Evolutionary conservation across 2,113 vertebrate species (phyloP).

Genomic region (Pionites leucogaster): DNA sequence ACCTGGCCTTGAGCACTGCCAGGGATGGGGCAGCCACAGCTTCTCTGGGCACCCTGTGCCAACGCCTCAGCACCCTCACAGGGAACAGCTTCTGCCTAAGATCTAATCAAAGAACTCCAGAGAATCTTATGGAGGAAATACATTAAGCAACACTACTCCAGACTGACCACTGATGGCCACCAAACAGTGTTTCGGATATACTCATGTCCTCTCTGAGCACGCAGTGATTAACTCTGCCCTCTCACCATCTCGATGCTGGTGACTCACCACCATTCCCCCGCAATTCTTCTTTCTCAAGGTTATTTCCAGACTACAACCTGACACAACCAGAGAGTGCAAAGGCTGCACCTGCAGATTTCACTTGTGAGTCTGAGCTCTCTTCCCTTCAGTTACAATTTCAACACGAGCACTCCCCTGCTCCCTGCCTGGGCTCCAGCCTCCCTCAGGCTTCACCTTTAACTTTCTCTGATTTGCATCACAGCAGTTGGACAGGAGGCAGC

Average conservation of each 20-base stretch:
- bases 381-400: not conserved
- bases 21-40: not conserved
- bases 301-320: not conserved
- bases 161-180: not conserved
- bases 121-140: not conserved
- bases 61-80: not conserved
- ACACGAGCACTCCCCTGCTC: fast-evolving
- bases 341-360: not conserved
- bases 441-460: not conserved
- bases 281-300: not conserved
- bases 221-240: too few species aligned
- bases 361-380: not conserved
- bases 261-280: not conserved
- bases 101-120: not conserved
- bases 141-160: not conserved
- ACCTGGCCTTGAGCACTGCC: too few species aligned
- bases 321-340: not conserved
- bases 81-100: not conserved
- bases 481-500: not conserved
- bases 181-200: not conserved
- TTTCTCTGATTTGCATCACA: not conserved
- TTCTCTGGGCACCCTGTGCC: not conserved
- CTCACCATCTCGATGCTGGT: fast-evolving
- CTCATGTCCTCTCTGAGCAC: not conserved
- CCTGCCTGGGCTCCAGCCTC: not conserved